Conservation (phyloP, 2,113 vertebrate species). For the Scartelaos histophorus region DNA sequence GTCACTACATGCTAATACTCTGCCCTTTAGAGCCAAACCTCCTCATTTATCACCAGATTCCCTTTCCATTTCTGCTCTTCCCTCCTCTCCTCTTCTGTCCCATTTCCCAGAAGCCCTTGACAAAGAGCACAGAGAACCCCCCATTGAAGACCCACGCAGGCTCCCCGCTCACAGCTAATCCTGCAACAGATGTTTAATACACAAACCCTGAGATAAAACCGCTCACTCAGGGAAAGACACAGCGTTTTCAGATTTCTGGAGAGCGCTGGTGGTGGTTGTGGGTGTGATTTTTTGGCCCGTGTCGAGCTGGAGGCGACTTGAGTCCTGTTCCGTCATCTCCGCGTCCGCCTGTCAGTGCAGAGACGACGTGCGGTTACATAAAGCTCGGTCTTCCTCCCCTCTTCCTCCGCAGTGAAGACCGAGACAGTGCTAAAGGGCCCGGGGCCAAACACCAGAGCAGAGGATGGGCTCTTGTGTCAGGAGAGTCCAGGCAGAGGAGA, state of each 20-base stretch:
- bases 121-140: constrained; percentile 34
- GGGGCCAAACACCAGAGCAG: constrained; percentile 15
- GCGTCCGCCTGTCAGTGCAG: constrained; percentile 52
- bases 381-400: constrained; percentile 35
- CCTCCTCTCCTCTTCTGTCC: constrained; percentile 38
- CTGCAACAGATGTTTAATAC: constrained; percentile 61
- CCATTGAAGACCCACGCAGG: constrained; percentile 53
- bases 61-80: constrained; percentile 19
- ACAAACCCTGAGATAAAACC: constrained; percentile 46
- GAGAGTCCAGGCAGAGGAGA: not conserved
- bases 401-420: constrained; percentile 36
- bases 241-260: not conserved
- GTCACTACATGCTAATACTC: not conserved
- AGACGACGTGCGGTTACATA: constrained; percentile 60
- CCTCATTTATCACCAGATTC: constrained; percentile 1
- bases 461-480: constrained; percentile 9
- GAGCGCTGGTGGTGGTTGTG: constrained; percentile 19
- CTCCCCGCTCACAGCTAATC: constrained; percentile 56
- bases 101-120: constrained; percentile 26
- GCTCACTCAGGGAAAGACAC: constrained; percentile 37
- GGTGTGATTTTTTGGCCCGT: constrained; percentile 37
- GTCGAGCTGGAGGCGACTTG: constrained; percentile 59
- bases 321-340: constrained; percentile 63
- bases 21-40: not conserved
- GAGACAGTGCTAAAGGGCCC: constrained; percentile 5